Base-by-base conservation (phyloP, 2,113 vertebrate genomes). In the Cranoglanis bouderius region DNA sequence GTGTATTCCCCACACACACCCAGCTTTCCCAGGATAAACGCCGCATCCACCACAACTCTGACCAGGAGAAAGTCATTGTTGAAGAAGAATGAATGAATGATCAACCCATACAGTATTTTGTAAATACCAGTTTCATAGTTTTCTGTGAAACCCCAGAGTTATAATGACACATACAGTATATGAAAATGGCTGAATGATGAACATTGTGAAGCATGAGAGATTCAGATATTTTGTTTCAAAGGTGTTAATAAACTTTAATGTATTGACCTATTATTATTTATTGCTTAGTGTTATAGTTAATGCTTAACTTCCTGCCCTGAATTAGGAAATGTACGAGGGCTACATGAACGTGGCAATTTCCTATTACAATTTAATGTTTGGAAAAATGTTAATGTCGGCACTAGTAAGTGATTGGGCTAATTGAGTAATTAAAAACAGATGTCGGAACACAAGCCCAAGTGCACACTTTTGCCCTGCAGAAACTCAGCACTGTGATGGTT, bases 381-480 rank as follows among this genome's bases (percentile, higher is more conserved):
- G 94, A 94, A 92, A 94, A 94, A 88, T 87, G 89, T 90, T 88
- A 77, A 94, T 94, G 95, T 95, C 94, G 95, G 93, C 91, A 93
- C 93, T 94, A 92, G 93, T 95, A 95, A 95, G 93, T 94, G 94
- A 95, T 95, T 90, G 94, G 86, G 89, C 95, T 96, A 96, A 95
- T 95, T 95, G 94, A 95, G 95, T 95, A 95, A 96, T 95, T 96
- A 96, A 95, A 95, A 94, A 94, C 95, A 96, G 95, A 95, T 95
- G 95, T 94, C 91, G 92, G 92, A 95, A 94, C 93, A 92, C 92
- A 93, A 94, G 94, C 95, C 94, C 94, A 95, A 93, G 94, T 92
- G 94, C 93, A 94, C 92, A 93, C 94, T 94, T 88, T 94, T 95
- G 95, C 95, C 95, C 95, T 94, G 94, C 94, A 95, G 95, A 95